Evolutionary conservation across 2,113 vertebrate genomes (phyloP), one percentile per base, ranked within the genome.

Genomic region (Lynx canadensis): DNA sequence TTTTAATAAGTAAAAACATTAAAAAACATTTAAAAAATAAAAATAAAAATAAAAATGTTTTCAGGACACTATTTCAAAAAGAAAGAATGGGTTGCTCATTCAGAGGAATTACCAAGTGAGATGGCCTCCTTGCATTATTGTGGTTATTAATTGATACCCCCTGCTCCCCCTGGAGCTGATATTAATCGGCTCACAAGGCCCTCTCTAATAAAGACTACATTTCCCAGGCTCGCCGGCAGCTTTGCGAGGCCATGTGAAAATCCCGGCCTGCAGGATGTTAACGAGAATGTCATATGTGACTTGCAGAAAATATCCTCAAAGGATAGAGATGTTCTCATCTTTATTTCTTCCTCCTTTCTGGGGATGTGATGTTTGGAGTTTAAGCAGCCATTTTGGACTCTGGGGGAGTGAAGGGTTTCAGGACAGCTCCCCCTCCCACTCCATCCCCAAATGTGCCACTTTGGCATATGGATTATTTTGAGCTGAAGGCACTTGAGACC

Each of bases 11-110:
- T 25, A 60, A 60, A 60, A 60, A 60, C 8, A 60, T 60, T 60
- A 23, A 60, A 60, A 60, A 57, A 19, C 55, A 57, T 57, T 57
- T 57, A 57, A 7, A 55, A 55, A 55, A 55, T 55, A 7, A 55
- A 57, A 57, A 57, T 57, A 21, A 57, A 57, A 57, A 57, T 71
- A 21, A 80, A 96, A 52, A 38, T 71, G 19, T 87, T 95, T 94
- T 87, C 81, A 88, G 83, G 52, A 95, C 68, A 89, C 31, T 52
- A 73, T 80, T 89, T 89, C 55, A 69, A 38, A 91, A 50, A n/a
- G 87, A 55, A 79, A 83, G 38, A 79, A 36, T 82, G 36, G 66
- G 57, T 5, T 52, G 69, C 5, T 73, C 14, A 2, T 80, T 73
- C 29, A 38, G 66, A 60, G 38, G 60, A 86, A 79, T 57, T 87